Conservation (phyloP, 2,113 vertebrate species). For the Ptychochromis oligacanthus region DNA sequence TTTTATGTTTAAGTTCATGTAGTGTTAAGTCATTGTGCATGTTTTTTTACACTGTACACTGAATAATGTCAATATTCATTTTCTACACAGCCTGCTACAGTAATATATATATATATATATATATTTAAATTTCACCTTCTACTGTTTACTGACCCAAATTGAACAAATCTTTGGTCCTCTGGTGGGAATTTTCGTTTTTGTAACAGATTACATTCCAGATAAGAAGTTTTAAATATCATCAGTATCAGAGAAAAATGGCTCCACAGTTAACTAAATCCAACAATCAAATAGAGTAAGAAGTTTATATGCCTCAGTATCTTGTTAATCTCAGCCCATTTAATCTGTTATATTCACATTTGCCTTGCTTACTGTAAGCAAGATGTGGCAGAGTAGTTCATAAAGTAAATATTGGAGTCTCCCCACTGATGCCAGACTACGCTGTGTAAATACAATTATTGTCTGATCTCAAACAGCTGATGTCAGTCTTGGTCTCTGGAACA, state of each 20-base stretch:
- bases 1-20: not conserved
- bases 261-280: conserved; percentile 28
- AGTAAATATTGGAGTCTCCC: conserved; percentile 55
- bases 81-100: not conserved
- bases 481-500: conserved; percentile 29
- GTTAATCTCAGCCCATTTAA: conserved; percentile 22
- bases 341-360: conserved; percentile 23
- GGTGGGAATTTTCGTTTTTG: conserved; percentile 30
- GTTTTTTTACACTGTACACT: not conserved
- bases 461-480: conserved; percentile 40
- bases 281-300: conserved; percentile 34
- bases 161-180: conserved; percentile 4
- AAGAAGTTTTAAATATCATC: not conserved
- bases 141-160: not conserved
- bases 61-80: not conserved
- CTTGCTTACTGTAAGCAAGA: conserved; percentile 26
- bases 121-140: not conserved
- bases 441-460: conserved; percentile 39
- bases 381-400: conserved; percentile 24
- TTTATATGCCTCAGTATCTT: conserved; percentile 28
- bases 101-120: too few relatives aligned
- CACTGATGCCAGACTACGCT: conserved; percentile 14
- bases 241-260: not conserved
- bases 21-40: not conserved
- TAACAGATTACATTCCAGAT: not conserved